Percentiles rank a stretch among this genome's conserved stretches.
Conservation (phyloP, 2,888 invertebrate genomes). For the Halictus ligatus region DNA sequence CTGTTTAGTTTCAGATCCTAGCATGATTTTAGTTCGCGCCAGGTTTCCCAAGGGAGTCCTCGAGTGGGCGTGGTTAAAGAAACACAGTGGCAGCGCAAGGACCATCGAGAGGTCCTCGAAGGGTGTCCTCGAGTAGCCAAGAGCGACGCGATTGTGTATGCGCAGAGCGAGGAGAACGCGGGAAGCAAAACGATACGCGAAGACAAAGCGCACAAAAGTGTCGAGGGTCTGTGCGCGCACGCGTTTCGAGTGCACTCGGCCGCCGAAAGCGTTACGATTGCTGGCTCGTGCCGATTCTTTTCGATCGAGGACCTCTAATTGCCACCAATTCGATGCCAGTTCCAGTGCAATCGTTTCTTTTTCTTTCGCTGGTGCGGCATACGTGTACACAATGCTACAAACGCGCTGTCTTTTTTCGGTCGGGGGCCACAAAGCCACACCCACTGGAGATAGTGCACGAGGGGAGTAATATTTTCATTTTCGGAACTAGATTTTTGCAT, state of each 20-base stretch:
- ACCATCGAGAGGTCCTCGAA: neutral
- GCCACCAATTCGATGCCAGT: neutral
- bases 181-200: neutral
- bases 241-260: slow-evolving; percentile 38
- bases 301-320: neutral
- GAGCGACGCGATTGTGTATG: neutral
- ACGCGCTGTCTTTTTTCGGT: neutral
- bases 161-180: neutral
- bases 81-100: neutral
- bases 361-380: neutral
- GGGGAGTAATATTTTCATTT: neutral
- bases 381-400: neutral
- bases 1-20: too few relatives aligned
- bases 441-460: neutral
- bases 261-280: slow-evolving; percentile 7
- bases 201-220: neutral
- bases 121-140: neutral
- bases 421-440: neutral
- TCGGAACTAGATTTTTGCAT: neutral
- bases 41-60: neutral
- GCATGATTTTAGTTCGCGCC: too few relatives aligned
- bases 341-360: neutral
- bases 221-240: neutral
- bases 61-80: neutral
- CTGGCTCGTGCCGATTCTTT: neutral